A percentile compares a stretch with the other conserved stretches of the same genome.
These are phyloP conservation scores for Lomographa bimaculata DNA, from an alignment of 2,888 invertebrate species.

Conservation along the genomic window DNA sequence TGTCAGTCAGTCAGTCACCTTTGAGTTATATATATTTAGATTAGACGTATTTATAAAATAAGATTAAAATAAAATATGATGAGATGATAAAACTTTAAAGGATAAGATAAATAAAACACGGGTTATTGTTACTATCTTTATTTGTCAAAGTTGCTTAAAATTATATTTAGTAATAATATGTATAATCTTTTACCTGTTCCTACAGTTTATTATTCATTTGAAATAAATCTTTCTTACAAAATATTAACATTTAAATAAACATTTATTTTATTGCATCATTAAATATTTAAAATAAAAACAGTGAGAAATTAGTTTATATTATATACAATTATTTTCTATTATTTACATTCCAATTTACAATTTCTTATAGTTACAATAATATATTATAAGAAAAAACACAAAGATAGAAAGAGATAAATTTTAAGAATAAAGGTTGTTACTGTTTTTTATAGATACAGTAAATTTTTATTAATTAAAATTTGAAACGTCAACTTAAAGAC, in stretches of 20 bases:
- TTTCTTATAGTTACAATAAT: conserved; percentile 1
- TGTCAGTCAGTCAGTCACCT: too few relatives aligned
- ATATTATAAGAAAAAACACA: too few relatives aligned
- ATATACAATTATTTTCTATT: conserved; percentile 27
- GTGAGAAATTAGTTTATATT: conserved; percentile 19
- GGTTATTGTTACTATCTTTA: conserved; percentile 67
- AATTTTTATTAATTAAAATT: too few relatives aligned
- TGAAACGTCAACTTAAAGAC: too few relatives aligned
- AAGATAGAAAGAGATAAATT: too few relatives aligned
- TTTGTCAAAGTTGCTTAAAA: conserved; percentile 76
- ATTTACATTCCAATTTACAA: conserved; percentile 24
- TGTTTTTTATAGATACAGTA: too few relatives aligned
- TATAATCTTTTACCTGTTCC: conserved; percentile 30
- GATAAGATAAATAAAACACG: conserved; percentile 45
- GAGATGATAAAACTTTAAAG: too few relatives aligned
- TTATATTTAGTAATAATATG: conserved; percentile 30
- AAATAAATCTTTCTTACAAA: conserved; percentile 28
- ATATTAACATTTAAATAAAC: conserved; percentile 19
- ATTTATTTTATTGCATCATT: conserved; percentile 19
- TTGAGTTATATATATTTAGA: too few relatives aligned
- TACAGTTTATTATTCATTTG: conserved; percentile 25
- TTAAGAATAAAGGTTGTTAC: too few relatives aligned
- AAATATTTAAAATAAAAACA: conserved; percentile 21
- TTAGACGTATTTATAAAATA: too few relatives aligned
- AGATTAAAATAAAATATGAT: too few relatives aligned